Conservation (phyloP, 1,140 invertebrate genomes). For the Drosophila navojoa region DNA sequence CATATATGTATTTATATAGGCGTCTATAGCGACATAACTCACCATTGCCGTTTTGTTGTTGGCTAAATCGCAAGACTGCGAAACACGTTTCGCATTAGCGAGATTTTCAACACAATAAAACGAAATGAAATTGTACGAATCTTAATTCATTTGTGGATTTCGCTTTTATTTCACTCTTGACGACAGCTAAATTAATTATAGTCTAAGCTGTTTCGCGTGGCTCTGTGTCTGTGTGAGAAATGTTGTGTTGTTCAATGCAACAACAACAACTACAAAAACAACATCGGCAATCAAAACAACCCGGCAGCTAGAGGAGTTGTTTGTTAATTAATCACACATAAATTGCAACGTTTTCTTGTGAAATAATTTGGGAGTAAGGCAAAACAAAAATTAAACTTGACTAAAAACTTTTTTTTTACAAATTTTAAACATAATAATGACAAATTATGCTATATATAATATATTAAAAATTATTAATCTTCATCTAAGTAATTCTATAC, state of each 20-base stretch:
- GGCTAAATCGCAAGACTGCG: constrained; percentile 23
- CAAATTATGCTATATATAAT: background rate
- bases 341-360: constrained; percentile 3
- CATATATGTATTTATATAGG: background rate
- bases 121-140: constrained; percentile 32
- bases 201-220: constrained; percentile 19
- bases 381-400: no score
- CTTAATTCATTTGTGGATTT: constrained; percentile 42
- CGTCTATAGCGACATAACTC: constrained; percentile 11
- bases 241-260: constrained; percentile 17
- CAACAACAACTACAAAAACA: background rate
- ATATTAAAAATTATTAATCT: background rate
- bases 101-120: constrained; percentile 15
- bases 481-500: no score
- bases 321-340: constrained; percentile 40
- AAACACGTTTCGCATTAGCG: constrained; percentile 47
- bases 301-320: constrained; percentile 31
- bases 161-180: constrained; percentile 49
- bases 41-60: constrained; percentile 2
- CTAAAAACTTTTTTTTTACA: no score
- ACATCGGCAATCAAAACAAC: constrained; percentile 29
- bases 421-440: background rate
- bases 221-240: constrained; percentile 14
- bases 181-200: constrained; percentile 52
- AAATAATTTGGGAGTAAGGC: background rate